Evolutionary conservation across 2,113 vertebrate genomes (phyloP), one percentile per base, ranked within the genome.

Genomic region (Turdus rufiventris): DNA sequence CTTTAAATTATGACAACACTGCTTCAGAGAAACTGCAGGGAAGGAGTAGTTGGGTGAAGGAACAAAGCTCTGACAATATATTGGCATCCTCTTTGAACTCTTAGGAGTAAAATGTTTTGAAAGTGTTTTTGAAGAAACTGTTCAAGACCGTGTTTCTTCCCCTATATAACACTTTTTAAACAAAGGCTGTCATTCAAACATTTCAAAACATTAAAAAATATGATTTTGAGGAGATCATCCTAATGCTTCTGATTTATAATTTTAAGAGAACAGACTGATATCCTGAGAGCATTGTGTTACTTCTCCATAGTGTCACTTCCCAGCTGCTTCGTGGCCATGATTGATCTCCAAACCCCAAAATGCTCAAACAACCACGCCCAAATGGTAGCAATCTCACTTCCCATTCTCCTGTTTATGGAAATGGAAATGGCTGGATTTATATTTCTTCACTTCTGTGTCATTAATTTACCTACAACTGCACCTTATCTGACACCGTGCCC

Each of bases 261-360:
- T 88, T 31, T 38, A 72, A 79, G 36, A 56, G 62, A 60, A 38
- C 29, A 79, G 18, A 58, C 11, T 28, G 47, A 58, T 82, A 75
- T 67, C 9, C 18, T 58, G 33, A 85, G 45, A 40, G 7, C 11
- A 34, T 6, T 26, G 16, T 62, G 25, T 33, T 63, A 36, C 2
- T 89, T 66, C 26, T 61, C 24, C 25, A 3, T 18, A 47, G 21
- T 58, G n/a, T 34, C 56, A 47, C 25, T 87, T 87, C 36, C 6
- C 54, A 61, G 18, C 5, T 57, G 12, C 50, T 73, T 73, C 1
- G 0, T 66, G n/a, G n/a, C 31, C 0, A 0, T 48, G 47, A 21
- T 9, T 71, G 51, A 42, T 56, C 40, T 51, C 31, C 26, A 63
- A 6, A 36, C 36, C 34, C 29, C 20, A 63, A 84, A 72, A 34